phyloP scores from a whole-genome alignment of 2,888 invertebrate genomes.

The Schizotus pectinicornis region DNA sequence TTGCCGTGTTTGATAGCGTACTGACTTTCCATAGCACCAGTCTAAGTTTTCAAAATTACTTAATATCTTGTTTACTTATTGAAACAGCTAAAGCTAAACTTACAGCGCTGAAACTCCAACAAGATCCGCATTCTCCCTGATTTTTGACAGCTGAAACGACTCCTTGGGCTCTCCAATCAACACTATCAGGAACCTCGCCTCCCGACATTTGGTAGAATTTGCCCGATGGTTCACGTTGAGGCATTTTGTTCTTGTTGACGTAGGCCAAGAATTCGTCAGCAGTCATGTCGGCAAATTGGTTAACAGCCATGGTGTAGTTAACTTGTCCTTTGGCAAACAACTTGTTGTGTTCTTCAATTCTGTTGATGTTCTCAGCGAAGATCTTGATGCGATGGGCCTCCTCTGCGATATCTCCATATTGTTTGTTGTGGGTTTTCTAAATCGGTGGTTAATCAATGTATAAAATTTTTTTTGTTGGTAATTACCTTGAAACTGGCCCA shows the following conservation, averaged over 20 bases:
- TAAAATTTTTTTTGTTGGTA: neutral
- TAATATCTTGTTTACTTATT: neutral
- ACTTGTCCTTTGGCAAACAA: constrained; percentile 63
- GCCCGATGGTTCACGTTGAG: neutral
- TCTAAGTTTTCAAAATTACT: constrained; percentile 47
- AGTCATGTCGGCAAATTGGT: constrained; percentile 82
- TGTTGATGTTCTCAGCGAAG: constrained; percentile 80
- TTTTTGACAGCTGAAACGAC: constrained; percentile 62
- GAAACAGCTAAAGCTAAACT: constrained; percentile 34
- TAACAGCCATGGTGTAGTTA: constrained; percentile 69
- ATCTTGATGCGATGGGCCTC: constrained; percentile 81
- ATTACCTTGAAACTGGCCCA: neutral
- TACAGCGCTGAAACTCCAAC: constrained; percentile 69
- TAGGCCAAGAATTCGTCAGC: constrained; percentile 73
- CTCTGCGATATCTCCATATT: constrained; percentile 71
- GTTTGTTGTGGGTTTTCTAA: constrained; percentile 52
- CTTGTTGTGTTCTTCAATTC: constrained; percentile 77
- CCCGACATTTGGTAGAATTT: too few species aligned
- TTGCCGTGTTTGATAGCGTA: constrained; percentile 59
- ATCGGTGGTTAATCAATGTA: constrained; percentile 38
- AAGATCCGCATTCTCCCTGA: constrained; percentile 66
- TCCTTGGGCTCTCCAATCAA: constrained; percentile 62
- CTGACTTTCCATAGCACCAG: constrained; percentile 62
- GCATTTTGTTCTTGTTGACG: constrained; percentile 56
- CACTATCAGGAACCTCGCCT: constrained; percentile 51